Percentiles rank a stretch among this genome's conserved stretches.
Evolutionary conservation across 2,888 invertebrate genomes (phyloP).

Genomic region (Myopa tessellatipennis): DNA sequence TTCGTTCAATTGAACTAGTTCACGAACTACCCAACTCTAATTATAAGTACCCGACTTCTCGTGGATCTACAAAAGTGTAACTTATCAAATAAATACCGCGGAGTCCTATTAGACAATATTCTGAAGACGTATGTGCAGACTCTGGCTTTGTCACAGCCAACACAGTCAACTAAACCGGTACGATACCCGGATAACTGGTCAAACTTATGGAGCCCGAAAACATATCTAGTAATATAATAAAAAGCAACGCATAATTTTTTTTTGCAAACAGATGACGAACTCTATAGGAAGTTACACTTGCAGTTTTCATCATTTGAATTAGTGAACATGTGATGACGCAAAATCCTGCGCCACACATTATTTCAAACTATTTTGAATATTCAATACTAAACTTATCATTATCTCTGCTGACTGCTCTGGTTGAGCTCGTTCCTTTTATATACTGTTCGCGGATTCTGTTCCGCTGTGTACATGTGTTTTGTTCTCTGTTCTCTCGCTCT

Average conservation of each 20-base stretch:
- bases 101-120: neutral
- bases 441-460: too few species aligned
- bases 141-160: neutral
- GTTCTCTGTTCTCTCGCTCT: too few species aligned
- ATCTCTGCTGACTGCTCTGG: too few species aligned
- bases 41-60: too few species aligned
- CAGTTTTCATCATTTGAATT: neutral
- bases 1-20: too few species aligned
- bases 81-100: neutral
- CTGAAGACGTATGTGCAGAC: neutral
- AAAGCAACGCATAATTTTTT: neutral
- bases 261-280: neutral
- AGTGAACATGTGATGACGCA: too few species aligned
- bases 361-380: too few species aligned
- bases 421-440: too few species aligned
- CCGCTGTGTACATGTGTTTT: too few species aligned
- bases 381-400: too few species aligned
- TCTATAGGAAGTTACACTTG: neutral
- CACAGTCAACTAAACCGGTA: neutral
- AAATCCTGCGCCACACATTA: too few species aligned
- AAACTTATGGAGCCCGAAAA: neutral
- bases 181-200: neutral
- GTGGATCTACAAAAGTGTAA: neutral
- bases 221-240: neutral
- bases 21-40: too few species aligned